phyloP scores from a whole-genome alignment of 1,140 invertebrate species.

The Caenorhabditis inopinata region DNA sequence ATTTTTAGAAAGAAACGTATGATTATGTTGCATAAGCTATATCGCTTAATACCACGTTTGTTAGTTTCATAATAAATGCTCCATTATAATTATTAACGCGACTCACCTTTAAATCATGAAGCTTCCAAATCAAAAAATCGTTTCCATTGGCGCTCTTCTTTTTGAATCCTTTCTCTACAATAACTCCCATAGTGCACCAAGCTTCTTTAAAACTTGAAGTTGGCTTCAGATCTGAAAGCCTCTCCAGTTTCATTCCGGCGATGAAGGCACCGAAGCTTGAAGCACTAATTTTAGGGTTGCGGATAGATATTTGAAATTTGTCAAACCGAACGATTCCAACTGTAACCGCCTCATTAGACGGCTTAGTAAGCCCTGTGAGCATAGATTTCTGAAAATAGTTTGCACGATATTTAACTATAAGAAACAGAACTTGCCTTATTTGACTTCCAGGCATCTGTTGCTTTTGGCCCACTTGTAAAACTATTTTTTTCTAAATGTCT shows the following conservation, averaged over 20 bases:
- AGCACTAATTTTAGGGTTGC: not conserved
- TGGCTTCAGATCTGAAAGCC: not conserved
- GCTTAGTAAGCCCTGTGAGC: not conserved
- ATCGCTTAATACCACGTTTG: no score
- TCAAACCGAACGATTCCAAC: not conserved
- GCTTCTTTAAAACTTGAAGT: constrained; percentile 33
- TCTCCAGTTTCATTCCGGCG: not conserved
- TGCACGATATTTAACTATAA: not conserved
- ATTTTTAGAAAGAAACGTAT: no score
- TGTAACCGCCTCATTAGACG: not conserved
- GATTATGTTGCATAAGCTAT: no score
- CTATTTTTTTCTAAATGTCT: not conserved
- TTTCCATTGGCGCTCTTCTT: constrained; percentile 62
- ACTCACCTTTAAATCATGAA: constrained; percentile 50
- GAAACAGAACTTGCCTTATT: not conserved
- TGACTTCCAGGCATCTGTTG: not conserved
- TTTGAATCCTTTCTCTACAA: constrained; percentile 55
- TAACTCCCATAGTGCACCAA: constrained; percentile 59
- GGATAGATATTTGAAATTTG: constrained; percentile 8
- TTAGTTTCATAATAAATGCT: no score
- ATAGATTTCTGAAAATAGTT: not conserved
- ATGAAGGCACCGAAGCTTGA: constrained; percentile 2
- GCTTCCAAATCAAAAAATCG: constrained; percentile 63
- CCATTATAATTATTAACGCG: no score
- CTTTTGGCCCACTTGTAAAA: not conserved